Evolutionary conservation across 2,888 invertebrate species (phyloP), one percentile per base, ranked within the genome.

Genomic region (Aphodius granarius): DNA sequence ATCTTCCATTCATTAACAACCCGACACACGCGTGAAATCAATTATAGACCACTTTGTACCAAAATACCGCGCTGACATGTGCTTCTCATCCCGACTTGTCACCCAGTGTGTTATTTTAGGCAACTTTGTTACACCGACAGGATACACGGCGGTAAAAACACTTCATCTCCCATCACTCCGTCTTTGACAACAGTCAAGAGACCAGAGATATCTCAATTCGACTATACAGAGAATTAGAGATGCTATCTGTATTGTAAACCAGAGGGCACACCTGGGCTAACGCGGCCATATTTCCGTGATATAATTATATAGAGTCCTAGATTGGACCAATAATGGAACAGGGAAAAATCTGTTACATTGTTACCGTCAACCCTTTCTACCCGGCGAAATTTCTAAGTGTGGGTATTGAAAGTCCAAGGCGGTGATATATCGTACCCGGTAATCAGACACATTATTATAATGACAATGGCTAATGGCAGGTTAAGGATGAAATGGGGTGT

Each of bases 401-500:
- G 43, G 43, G 43, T 43, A 43, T 81, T 77, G 77, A 79, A 81
- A 80, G 80, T 79, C 80, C 83, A 82, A 81, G 80, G 80, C 79
- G 82, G 81, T 68, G 77, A 80, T 81, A 81, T 78, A 81, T 78
- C 76, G 79, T 76, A 80, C 80, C 80, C 75, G 81, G 83, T 83
- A 85, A 85, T 83, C 82, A 80, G 81, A 83, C 81, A 82, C 83
- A 81, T 80, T 84, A 83, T 83, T 85, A 83, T 83, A 82, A 84
- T 84, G 80, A 83, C 83, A 85, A 84, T 83, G 82, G 83, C 81
- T 86, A 86, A 87, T 87, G 86, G 86, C 84, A 85, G 86, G 86
- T 86, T 86, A 81, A 78, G 80, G 79, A 79, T 81, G 79, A 79
- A 83, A 83, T 82, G 85, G 82, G 87, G 87, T 82, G 87, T 85